Base-by-base conservation (phyloP, 1,140 invertebrate genomes). In the Drosophila tani region DNA sequence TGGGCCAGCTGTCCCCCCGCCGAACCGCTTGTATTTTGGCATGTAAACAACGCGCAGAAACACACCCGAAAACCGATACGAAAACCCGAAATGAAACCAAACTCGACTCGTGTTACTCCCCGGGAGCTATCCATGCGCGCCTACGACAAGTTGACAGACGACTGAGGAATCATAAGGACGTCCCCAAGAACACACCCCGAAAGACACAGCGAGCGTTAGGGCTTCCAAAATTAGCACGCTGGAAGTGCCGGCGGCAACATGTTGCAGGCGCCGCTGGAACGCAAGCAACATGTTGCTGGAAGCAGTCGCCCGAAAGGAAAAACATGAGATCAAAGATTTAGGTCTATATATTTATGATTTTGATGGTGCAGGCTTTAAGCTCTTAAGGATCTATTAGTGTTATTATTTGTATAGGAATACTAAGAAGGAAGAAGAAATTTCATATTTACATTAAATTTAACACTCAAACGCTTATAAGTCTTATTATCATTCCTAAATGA, bases 141-240 rank as follows among this genome's bases (percentile, higher is more conserved):
- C 69, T 75, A 83, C 62, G 77, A 78, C 74, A 79, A 90, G 85
- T 90, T 88, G 85, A 85, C 78, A 88, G 66, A 49, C 75, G 81
- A 88, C 86, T 88, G 69, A 79, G 75, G 73, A 67, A 47, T 41
- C 50, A 38, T 71, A 79, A 71, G 65, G 58, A 63, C 67, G 63
- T 56, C 53, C 43, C 38, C 58, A 53, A 79, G 68, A 74, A 65
- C 56, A 73, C 82, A 84, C 78, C 84, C 84, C 81, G 24, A 81
- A 64, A 50, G 17, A 58, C 40, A 67, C 38, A 63, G 47, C 27
- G 19, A 14, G 53, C 43, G n/a, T 19, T 64, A 68, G 9, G 57
- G 45, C 51, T 68, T 84, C 84, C 81, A 87, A 87, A 87, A 88
- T 80, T 82, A 86, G 83, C 70, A 56, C 69, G 40, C 59, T 74